Percentiles rank a stretch among this genome's conserved stretches.
Evolutionary conservation across 2,797 vertebrate species (phyloP).

Genomic region (Oryzias dopingdopingensis): DNA sequence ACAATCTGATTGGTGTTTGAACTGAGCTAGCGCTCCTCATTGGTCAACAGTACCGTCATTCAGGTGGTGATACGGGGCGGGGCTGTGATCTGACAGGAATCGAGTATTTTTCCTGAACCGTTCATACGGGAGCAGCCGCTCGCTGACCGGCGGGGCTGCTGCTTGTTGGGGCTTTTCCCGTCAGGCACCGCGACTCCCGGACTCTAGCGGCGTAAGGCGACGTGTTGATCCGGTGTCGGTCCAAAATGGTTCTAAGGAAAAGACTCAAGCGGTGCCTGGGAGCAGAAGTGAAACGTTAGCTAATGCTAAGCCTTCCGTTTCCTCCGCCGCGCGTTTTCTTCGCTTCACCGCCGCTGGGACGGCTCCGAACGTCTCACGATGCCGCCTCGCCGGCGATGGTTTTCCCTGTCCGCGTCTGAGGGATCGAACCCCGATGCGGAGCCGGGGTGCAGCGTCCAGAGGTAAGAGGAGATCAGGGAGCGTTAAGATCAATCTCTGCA

Average conservation of each 20-base stretch:
- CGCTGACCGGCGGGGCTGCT: neutral
- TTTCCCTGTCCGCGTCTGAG: too few relatives aligned
- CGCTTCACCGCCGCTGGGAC: too few relatives aligned
- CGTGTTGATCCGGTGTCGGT: constrained; percentile 21
- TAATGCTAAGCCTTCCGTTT: constrained; percentile 46
- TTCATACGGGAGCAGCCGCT: constrained; percentile 1
- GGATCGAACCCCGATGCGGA: constrained; percentile 59
- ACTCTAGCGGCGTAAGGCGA: constrained; percentile 1
- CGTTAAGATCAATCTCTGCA: too few relatives aligned
- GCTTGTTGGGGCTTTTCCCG: constrained; percentile 10
- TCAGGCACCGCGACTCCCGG: constrained; percentile 34
- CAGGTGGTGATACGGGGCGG: too few relatives aligned
- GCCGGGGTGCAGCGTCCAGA: constrained; percentile 71
- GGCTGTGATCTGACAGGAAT: too few relatives aligned
- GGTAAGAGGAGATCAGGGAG: constrained; percentile 57
- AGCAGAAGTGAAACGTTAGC: constrained; percentile 37
- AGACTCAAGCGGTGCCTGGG: constrained; percentile 63
- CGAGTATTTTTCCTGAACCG: neutral
- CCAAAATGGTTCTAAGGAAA: constrained; percentile 67
- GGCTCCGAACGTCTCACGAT: too few relatives aligned
- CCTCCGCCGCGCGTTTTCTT: neutral
- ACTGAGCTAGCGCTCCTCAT: too few relatives aligned
- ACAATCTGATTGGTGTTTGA: too few relatives aligned
- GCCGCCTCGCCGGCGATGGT: too few relatives aligned
- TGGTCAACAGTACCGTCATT: too few relatives aligned